Evolutionary conservation across 2,888 invertebrate genomes (phyloP), one percentile per base, ranked within the genome.

Genomic region (Ptilodon capucinus): DNA sequence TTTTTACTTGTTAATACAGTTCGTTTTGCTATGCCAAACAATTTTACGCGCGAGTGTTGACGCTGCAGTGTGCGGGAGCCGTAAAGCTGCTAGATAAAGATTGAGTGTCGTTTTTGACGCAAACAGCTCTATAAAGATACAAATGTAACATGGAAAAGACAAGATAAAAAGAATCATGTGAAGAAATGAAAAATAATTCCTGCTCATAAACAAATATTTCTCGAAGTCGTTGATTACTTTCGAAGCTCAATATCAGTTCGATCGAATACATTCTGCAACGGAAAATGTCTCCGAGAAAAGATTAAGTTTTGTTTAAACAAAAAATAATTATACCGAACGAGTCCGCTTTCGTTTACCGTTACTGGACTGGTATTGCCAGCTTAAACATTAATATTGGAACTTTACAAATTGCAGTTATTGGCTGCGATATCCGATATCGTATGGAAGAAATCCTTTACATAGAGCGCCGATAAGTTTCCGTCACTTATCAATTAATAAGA

Each of bases 401-500:
- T 38, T 38, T 5, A 36, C 18, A 38, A 19, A n/a, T 19, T 44
- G 40, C 5, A 42, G 19, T 35, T 42, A 36, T 41, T 42, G 46
- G 14, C 39, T 43, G 38, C 23, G 28, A 30, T n/a, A 44, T 41
- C 46, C 43, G 57, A 54, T 51, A 62, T 54, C 56, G 46, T 40
- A 51, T 50, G 61, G 57, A 68, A 68, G 52, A 50, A 39, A 51
- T 54, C 56, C 58, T 60, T 66, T 57, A 56, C 51, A 66, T 60
- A 60, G 43, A 44, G 60, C 57, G 60, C 54, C 17, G 62, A 57
- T 64, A 62, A 53, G 51, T 44, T 44, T 46, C 46, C 58, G 61
- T 61, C 60, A 65, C 64, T 59, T 62, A 60, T 54, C 63, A 51
- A 73, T 75, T 71, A 75, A 76, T 72, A 68, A 71, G 71, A n/a